Evolutionary conservation across 2,888 invertebrate species (phyloP).

Genomic region (Microctonus aethiopoides): DNA sequence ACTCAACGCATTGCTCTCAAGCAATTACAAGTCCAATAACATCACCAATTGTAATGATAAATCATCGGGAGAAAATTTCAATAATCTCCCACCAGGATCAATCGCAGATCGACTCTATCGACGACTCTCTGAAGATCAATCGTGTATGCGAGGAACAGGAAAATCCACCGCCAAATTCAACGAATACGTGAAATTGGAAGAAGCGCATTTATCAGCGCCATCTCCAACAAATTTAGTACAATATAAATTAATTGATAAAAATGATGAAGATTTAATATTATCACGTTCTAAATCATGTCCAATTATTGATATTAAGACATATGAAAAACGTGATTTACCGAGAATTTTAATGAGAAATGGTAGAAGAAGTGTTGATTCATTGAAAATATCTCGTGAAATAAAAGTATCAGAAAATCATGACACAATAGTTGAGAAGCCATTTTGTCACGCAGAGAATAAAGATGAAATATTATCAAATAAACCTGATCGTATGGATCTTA

Average conservation of each 20-base stretch:
- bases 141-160: conserved; percentile 27
- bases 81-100: background rate
- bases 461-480: conserved; percentile 10
- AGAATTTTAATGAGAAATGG: conserved; percentile 39
- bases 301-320: conserved; percentile 27
- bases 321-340: conserved; percentile 27
- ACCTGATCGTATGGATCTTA: background rate
- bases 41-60: conserved; percentile 52
- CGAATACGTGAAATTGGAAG: conserved; percentile 67
- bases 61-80: conserved; percentile 20
- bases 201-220: conserved; percentile 67
- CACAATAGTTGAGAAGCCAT: background rate
- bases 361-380: conserved; percentile 37
- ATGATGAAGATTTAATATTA: background rate
- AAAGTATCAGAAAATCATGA: background rate
- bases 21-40: conserved; percentile 61
- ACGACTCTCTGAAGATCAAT: conserved; percentile 23
- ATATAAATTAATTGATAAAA: conserved; percentile 26
- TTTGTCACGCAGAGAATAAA: conserved; percentile 23
- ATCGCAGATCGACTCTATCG: conserved; percentile 24
- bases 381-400: background rate
- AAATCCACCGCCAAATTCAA: conserved; percentile 49
- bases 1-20: conserved; percentile 60
- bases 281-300: conserved; percentile 17
- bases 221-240: conserved; percentile 61